phyloP scores from a whole-genome alignment of 2,797 vertebrate genomes.

The Thamnophis elegans region DNA sequence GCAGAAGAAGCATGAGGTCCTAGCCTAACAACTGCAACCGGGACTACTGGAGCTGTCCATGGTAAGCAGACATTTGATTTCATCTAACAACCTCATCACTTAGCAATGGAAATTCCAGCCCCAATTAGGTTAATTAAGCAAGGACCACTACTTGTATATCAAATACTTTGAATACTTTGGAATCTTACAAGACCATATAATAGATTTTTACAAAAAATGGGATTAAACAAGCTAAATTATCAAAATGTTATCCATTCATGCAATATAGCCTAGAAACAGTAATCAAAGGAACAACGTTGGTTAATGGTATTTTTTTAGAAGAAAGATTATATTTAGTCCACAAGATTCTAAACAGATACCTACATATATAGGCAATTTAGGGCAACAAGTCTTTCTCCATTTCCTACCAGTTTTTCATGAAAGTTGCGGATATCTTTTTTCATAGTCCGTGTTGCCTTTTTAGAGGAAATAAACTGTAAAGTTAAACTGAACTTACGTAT shows the following conservation, averaged over 20 bases:
- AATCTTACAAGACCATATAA: not conserved
- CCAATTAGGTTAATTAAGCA: not conserved
- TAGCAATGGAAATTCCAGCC: not conserved
- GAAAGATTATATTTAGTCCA: not conserved
- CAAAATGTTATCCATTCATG: not conserved
- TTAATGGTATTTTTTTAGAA: not conserved
- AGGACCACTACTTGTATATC: not conserved
- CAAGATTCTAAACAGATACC: not conserved
- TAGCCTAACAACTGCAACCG: not conserved
- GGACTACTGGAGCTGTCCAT: not conserved
- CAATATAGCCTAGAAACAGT: not conserved
- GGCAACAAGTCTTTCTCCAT: not conserved
- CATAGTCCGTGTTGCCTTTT: not conserved
- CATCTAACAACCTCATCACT: not conserved
- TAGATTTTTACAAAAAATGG: not conserved
- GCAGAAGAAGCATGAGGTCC: not conserved
- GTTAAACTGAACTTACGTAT: conserved; percentile 25
- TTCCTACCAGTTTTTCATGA: not conserved
- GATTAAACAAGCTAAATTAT: not conserved
- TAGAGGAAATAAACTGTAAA: conserved; percentile 18
- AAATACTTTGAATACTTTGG: not conserved
- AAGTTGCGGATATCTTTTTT: not conserved
- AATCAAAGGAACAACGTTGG: not conserved
- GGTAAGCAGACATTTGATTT: not conserved
- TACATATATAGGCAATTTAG: not conserved